Evolutionary conservation across 53 echinoderm and acorn worm genomes (phyloP), one percentile per base, ranked within the genome.

Genomic region (Paelopatides confundens): DNA sequence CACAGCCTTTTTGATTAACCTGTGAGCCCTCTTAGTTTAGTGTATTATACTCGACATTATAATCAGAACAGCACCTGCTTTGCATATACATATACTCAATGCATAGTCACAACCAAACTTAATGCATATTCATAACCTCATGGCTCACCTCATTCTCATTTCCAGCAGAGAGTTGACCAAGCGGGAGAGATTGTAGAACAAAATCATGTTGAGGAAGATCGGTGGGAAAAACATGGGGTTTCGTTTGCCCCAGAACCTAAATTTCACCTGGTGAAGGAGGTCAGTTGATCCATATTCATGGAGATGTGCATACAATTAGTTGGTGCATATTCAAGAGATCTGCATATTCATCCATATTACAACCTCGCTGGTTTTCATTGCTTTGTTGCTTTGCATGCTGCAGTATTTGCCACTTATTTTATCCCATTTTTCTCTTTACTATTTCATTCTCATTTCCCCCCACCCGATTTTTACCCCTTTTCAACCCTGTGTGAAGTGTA

Each of bases 191-290:
- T 35, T 65, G 46, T 63, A 39, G 84, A 83, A 30, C 84, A 83
- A 64, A 64, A 64, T 83, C 84, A 40, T 83, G 31, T 64, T 65
- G 24, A 83, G 84, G 84, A 83, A 15, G 84, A 83, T 24, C 84
- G 84, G 63, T 83, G 84, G 84, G 84, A 83, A 63, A 88, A 81
- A 67, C 92, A 77, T 68, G 95, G 92, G 33, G 97, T 97, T 69
- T 92, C 92, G 82, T 98, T 98, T 91, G 98, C 98, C 65, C 98
- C 98, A 43, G 98, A 98, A 91, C 98, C 98, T 38, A 95, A 95
- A 89, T 92, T 95, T 86, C 98, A 95, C 62, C 93, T 95, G 33
- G 89, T 98, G 31, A 90, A 90, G 86, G 98, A 98, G 95, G 98
- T 98, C 92, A 94, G 95, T 92, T 85, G 74, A 68, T 86, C 40